These are phyloP conservation scores for Luffia ferchaultella DNA, from an alignment of 2,888 invertebrate genomes.

Conservation along the genomic window DNA sequence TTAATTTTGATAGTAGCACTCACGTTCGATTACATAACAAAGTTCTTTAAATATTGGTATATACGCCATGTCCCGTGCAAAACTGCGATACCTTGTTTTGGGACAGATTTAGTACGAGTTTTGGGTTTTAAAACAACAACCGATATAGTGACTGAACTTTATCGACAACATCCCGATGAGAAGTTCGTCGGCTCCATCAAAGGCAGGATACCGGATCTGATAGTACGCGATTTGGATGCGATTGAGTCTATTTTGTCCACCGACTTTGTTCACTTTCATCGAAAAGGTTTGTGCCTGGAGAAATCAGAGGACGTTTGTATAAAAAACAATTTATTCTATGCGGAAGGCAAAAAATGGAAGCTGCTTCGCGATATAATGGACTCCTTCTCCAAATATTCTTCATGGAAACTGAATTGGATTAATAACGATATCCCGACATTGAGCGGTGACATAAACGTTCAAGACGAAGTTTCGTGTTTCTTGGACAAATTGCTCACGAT, in stretches of 20 bases:
- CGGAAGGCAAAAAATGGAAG: constrained; percentile 57
- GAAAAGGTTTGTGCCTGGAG: constrained; percentile 55
- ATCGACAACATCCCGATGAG: constrained; percentile 32
- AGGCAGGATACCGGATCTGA: constrained; percentile 51
- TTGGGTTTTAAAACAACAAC: constrained; percentile 39
- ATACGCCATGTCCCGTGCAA: constrained; percentile 49
- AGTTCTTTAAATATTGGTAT: constrained; percentile 59
- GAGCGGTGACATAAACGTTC: constrained; percentile 56
- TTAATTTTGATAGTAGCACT: constrained; percentile 37
- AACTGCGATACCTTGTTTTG: constrained; percentile 40
- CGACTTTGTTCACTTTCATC: constrained; percentile 55
- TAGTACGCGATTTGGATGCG: constrained; percentile 48
- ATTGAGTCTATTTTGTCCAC: constrained; percentile 52
- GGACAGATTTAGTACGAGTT: constrained; percentile 47
- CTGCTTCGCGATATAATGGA: constrained; percentile 38
- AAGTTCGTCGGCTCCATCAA: constrained; percentile 47
- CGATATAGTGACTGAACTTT: constrained; percentile 41
- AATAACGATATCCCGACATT: constrained; percentile 57
- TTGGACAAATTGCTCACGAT: neutral
- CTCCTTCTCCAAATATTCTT: constrained; percentile 35
- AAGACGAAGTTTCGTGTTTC: constrained; percentile 21
- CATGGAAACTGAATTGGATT: constrained; percentile 34
- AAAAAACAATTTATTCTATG: constrained; percentile 61
- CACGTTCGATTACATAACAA: constrained; percentile 50
- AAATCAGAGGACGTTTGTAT: constrained; percentile 62